Base-by-base conservation (phyloP, 2,797 vertebrate genomes). In the Notoglanidium macrostoma region DNA sequence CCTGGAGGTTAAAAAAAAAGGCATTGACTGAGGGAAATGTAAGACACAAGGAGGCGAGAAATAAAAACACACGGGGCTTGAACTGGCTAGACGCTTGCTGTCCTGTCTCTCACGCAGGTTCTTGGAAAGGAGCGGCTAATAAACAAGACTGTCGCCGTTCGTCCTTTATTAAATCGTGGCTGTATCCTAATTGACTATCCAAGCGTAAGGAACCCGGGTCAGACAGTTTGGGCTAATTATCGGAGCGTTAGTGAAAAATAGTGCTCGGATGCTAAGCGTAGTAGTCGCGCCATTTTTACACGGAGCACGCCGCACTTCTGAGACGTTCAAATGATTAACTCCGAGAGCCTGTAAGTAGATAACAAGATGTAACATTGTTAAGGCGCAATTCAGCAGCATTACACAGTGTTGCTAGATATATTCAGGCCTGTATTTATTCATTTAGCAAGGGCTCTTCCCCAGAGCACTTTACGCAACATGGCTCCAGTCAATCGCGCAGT, bases 181-280 rank as follows among this genome's bases (percentile, higher is more conserved):
- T 86, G 86, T 87, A 88, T 80, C 86, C 85, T 91, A 92, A 91
- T 92, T 91, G 90, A 87, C 90, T 83, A 89, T 82, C 83, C 86
- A 78, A 89, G 89, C 81, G 73, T 83, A 81, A 86, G 85, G 83
- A 85, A 91, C 89, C 86, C 89, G 82, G 82, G 87, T 87, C 90
- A 87, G 89, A 92, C 84, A 70, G 87, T 90, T 89, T 74, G 79
- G 85, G 82, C 84, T 86, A 88, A 90, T 92, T 91, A 91, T 89
- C 68, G 79, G 67, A 51, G 87, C 86, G 87, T 89, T 88, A 87
- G 85, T 32, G 29, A 80, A 81, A 81, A 90, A 86, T 68, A 88
- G 90, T 49, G 67, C 54, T 23, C n/a, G 54, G 23, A 54, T 26
- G 86, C 83, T 57, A 5, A 85, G 83, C 63, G 65, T 26, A 77